These are phyloP conservation scores for Eulimnadia texana DNA, from an alignment of 1,140 invertebrate species.

Conservation along the genomic window DNA sequence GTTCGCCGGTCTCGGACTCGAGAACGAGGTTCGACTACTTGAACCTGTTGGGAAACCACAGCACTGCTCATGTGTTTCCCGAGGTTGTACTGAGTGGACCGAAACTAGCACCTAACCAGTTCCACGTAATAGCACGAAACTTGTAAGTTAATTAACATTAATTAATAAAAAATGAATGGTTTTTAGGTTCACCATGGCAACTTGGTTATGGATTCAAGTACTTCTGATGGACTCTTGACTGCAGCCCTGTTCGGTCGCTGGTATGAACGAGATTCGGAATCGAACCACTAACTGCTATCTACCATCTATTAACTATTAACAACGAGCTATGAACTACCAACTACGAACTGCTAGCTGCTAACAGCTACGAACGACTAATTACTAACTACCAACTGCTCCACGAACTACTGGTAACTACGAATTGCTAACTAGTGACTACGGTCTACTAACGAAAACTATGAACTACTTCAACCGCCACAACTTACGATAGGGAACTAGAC, in stretches of 20 bases:
- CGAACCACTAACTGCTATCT: not conserved
- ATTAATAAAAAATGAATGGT: not conserved
- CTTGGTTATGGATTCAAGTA: not conserved
- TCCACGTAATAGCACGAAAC: too few relatives aligned
- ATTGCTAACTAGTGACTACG: too few relatives aligned
- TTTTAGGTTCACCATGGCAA: conserved; percentile 3
- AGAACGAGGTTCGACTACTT: not conserved
- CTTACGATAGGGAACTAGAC: too few relatives aligned
- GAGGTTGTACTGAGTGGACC: conserved; percentile 3
- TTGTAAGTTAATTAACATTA: not conserved
- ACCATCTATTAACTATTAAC: too few relatives aligned
- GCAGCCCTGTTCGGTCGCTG: conserved; percentile 2
- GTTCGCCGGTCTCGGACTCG: not conserved
- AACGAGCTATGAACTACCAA: too few relatives aligned
- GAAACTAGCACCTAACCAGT: conserved; percentile 4
- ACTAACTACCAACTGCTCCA: too few relatives aligned
- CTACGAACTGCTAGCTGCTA: too few relatives aligned
- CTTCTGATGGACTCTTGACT: conserved; percentile 3
- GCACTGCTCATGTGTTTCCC: conserved; percentile 5
- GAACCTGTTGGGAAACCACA: conserved; percentile 1
- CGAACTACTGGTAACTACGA: too few relatives aligned
- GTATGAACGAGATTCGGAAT: conserved; percentile 8
- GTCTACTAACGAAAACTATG: too few relatives aligned
- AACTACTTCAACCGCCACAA: too few relatives aligned
- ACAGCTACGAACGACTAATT: too few relatives aligned